Conservation (phyloP, 2,888 invertebrate genomes). For the Ophion obscuratus region DNA sequence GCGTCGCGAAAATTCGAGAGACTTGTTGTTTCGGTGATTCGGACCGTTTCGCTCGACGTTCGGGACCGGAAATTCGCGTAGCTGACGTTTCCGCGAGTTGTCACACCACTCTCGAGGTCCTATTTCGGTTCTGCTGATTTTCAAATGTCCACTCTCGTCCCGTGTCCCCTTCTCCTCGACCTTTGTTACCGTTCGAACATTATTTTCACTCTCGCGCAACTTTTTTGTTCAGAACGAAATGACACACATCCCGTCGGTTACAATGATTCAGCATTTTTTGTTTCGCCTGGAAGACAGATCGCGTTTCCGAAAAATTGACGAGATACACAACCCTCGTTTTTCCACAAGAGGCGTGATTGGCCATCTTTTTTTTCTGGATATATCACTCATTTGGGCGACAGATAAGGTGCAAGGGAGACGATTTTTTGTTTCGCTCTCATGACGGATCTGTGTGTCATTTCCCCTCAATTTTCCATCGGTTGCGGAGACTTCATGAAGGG, state of each 20-base stretch:
- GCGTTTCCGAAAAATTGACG: no score
- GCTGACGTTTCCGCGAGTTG: constrained; percentile 30
- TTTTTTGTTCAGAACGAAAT: not conserved
- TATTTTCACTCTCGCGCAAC: not conserved
- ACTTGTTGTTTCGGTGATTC: constrained; percentile 23
- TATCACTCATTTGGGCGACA: no score
- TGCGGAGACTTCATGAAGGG: no score
- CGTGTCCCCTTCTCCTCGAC: constrained; percentile 64
- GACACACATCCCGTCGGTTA: not conserved
- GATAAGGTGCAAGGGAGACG: no score
- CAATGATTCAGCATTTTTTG: not conserved
- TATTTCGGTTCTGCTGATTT: constrained; percentile 34
- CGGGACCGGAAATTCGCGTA: constrained; percentile 63
- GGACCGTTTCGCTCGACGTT: constrained; percentile 14
- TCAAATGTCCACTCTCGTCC: constrained; percentile 63
- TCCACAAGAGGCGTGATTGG: no score
- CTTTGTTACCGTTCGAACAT: constrained; percentile 38
- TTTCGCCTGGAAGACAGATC: no score
- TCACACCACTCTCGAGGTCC: constrained; percentile 35
- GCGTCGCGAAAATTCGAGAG: constrained; percentile 1
- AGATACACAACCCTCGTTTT: no score
- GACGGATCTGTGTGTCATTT: no score
- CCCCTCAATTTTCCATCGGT: no score
- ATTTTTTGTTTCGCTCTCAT: no score
- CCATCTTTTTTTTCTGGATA: no score